Percentiles rank a stretch among this genome's conserved stretches.
Evolutionary conservation across 2,888 invertebrate genomes (phyloP).

Genomic region (Cerceris rybyensis): DNA sequence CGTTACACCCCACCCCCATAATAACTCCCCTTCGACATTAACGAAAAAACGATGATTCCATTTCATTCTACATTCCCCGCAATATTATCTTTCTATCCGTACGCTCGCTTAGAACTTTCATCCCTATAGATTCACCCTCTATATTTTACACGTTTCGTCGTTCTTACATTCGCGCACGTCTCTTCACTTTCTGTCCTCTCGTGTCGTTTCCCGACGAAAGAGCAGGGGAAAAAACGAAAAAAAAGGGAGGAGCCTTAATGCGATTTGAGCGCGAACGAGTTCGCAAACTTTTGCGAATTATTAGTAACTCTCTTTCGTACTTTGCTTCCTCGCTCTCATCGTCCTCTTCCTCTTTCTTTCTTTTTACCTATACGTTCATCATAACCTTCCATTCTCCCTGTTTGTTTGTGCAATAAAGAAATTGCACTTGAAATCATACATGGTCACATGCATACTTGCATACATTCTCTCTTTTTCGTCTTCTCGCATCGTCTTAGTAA

Average conservation of each 20-base stretch:
- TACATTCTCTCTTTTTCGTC: no score
- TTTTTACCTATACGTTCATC: constrained; percentile 4
- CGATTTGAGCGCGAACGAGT: constrained; percentile 1
- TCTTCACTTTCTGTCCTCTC: no score
- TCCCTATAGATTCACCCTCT: no score
- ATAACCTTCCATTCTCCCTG: constrained; percentile 5
- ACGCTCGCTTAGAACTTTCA: no score
- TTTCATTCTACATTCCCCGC: no score
- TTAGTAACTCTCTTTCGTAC: background rate
- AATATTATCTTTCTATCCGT: no score
- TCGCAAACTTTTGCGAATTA: background rate
- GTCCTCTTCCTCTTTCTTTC: background rate
- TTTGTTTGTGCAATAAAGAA: background rate
- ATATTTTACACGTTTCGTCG: no score
- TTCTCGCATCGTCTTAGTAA: constrained; percentile 65
- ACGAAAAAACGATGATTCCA: no score
- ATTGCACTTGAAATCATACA: background rate
- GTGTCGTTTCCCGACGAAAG: background rate
- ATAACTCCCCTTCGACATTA: no score
- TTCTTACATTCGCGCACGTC: no score
- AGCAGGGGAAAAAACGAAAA: constrained; percentile 6
- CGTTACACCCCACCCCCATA: no score
- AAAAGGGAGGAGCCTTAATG: constrained; percentile 10
- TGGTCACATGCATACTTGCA: background rate
- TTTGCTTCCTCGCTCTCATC: background rate